Evolutionary conservation across 2,888 invertebrate genomes (phyloP).

Genomic region (Kryphioiulus occultus): DNA sequence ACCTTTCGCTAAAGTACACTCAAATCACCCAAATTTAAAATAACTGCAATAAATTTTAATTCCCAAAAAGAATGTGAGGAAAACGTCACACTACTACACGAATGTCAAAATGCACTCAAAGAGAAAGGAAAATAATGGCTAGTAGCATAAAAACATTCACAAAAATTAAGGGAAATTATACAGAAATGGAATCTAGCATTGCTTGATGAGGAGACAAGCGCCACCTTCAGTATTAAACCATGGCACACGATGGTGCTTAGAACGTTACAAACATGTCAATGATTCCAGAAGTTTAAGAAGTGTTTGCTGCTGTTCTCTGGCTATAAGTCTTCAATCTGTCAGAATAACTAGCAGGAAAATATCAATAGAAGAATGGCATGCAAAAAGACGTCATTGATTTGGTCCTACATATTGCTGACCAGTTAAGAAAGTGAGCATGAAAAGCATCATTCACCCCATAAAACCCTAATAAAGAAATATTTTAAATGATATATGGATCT

Average conservation of each 20-base stretch:
- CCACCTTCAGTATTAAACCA: not conserved
- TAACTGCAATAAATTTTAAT: slow-evolving; percentile 31
- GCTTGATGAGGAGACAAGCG: not conserved
- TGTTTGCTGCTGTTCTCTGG: not conserved
- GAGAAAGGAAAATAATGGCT: not conserved
- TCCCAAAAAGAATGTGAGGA: slow-evolving; percentile 16
- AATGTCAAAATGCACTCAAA: not conserved
- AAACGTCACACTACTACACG: not conserved
- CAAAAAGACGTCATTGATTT: not conserved
- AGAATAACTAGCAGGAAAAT: not conserved
- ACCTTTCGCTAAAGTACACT: too few relatives aligned
- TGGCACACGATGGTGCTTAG: not conserved
- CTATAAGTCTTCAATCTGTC: not conserved
- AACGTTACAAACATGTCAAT: not conserved
- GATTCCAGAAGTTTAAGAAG: not conserved
- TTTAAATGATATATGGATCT: not conserved
- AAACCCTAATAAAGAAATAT: not conserved
- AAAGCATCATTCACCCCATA: not conserved
- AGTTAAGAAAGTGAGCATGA: not conserved
- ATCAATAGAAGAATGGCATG: not conserved
- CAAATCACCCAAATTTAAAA: not conserved
- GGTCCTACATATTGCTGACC: not conserved
- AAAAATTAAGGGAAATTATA: not conserved
- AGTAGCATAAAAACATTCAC: not conserved
- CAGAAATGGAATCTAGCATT: not conserved